Percentiles rank a stretch among this genome's conserved stretches.
phyloP scores from a whole-genome alignment of 2,113 vertebrate genomes.

The Neoarius graeffei region DNA sequence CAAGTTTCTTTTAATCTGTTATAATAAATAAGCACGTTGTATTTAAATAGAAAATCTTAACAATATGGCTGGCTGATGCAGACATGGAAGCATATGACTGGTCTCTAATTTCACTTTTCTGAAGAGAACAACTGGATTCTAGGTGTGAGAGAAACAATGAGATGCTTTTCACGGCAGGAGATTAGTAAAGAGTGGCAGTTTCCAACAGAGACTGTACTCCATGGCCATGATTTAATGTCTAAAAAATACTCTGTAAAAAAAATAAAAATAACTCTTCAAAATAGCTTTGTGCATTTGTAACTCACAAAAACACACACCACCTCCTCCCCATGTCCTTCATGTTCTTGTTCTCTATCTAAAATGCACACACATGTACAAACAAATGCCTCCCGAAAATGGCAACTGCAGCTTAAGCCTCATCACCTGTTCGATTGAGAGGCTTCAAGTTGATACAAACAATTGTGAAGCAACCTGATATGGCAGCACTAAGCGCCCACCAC shows the following conservation, averaged over 20 bases:
- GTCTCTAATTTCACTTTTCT: background rate
- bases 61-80: no score
- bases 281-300: conserved; percentile 41
- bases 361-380: conserved; percentile 31
- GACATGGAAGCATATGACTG: background rate
- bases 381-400: conserved; percentile 38
- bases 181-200: conserved; percentile 66
- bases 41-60: background rate
- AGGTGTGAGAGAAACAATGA: background rate
- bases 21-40: background rate
- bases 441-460: conserved; percentile 69
- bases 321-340: conserved; percentile 11
- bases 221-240: conserved; percentile 57
- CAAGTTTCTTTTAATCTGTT: background rate
- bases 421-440: conserved; percentile 71
- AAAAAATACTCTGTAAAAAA: conserved; percentile 51
- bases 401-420: conserved; percentile 67
- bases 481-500: conserved; percentile 51
- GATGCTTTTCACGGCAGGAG: conserved; percentile 44
- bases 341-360: conserved; percentile 14
- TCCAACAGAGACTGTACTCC: conserved; percentile 47
- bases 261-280: conserved; percentile 41
- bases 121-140: background rate
- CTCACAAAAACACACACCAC: conserved; percentile 6
- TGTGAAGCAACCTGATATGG: conserved; percentile 63